Evolutionary conservation across 2,888 invertebrate species (phyloP), one percentile per base, ranked within the genome.

Genomic region (Pseudanteris insignis): DNA sequence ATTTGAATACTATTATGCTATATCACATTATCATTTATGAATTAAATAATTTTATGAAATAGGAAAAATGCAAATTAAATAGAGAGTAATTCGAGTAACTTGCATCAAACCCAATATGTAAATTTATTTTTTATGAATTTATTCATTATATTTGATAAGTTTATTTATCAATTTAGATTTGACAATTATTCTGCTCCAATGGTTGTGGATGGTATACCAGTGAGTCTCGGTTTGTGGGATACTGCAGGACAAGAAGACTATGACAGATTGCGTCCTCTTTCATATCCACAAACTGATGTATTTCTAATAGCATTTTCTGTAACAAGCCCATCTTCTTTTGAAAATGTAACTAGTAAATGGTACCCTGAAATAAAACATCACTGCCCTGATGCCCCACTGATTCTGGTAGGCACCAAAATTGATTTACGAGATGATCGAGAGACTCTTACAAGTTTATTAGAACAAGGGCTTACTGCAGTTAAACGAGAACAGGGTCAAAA

Each of bases 321-420:
- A 77, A 98, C 97, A 83, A 96, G 95, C 77, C 98, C 97, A 51
- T 98, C 98, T 84, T 97, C 96, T 74, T 86, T 99, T 83, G 96
- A 97, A 85, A 99, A 99, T 86, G 96, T 99, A 83, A 94, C 96
- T 67, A 97, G 98, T 84, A 99, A 98, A 85, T 99, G 99, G 99
- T 96, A 95, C 68, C 98, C 98, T 29, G 98, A 99, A 85, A 95
- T 93, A 65, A 94, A 94, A 82, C 98, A 98, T 85, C 98, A 98
- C 84, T 99, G 98, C 84, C 97, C 98, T 66, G 96, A 95, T 82
- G 97, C 98, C 76, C 99, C 98, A 75, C 96, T 98, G 73, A 96
- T 99, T 76, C 86, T 99, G 75, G 98, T 98, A 75, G 98, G 98
- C 72, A 98, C 96, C 86, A 98, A 98, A 83, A 95, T 94, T 84